Evolutionary conservation across 37 sponge, comb jelly and placozoan species (phyloP).

Genomic region (Axinella damicornis): DNA sequence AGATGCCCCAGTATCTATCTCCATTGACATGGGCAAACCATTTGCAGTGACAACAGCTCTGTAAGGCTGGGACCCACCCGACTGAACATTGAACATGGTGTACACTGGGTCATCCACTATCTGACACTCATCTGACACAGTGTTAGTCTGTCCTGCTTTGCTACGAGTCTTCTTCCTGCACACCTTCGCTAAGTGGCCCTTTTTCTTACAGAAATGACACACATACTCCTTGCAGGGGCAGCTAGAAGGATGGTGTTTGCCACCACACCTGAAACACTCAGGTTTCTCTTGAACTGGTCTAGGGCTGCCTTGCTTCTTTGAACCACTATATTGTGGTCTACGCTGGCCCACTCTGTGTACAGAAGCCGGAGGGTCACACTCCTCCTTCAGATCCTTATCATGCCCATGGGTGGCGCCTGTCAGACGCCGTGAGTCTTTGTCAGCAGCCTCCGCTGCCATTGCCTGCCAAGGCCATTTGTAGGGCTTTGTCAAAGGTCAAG

Average conservation of each 20-base stretch:
- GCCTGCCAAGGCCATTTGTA: neutral
- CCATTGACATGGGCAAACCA: neutral
- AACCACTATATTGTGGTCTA: too few species aligned
- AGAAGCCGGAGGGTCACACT: too few species aligned
- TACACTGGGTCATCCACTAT: neutral
- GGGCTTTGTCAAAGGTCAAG: neutral
- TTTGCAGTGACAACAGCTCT: neutral
- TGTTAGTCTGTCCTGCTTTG: too few species aligned
- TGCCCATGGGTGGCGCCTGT: too few species aligned
- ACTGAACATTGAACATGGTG: too few species aligned
- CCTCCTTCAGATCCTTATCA: too few species aligned
- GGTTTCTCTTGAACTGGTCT: too few species aligned
- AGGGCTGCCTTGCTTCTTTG: too few species aligned
- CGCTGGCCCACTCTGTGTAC: too few species aligned
- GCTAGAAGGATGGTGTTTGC: neutral
- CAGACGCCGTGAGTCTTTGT: neutral
- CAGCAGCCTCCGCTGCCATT: neutral
- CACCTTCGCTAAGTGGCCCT: constrained; percentile 14
- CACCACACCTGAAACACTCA: neutral
- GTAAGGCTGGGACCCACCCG: neutral
- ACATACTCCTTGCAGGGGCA: neutral
- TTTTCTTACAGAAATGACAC: constrained; percentile 3
- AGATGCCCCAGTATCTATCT: constrained; percentile 43
- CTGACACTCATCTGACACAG: too few species aligned
- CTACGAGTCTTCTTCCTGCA: constrained; percentile 8